Base-by-base conservation (phyloP, 2,888 invertebrate genomes). In the Venustoraphidia nigricollis region DNA sequence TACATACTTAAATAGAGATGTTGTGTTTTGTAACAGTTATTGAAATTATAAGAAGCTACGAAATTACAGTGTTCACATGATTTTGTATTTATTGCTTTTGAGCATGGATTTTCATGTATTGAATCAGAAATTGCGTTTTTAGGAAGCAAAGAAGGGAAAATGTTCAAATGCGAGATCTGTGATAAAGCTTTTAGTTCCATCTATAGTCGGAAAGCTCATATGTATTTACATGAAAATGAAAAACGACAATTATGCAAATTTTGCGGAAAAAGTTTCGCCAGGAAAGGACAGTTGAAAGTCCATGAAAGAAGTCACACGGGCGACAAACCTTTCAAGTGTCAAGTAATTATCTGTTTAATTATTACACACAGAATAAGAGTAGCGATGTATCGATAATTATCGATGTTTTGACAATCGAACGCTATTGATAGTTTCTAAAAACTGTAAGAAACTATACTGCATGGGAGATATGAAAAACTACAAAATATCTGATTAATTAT, bases 321-420 rank as follows among this genome's bases (percentile, higher is more conserved):
- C 11, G 66, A 67, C 51, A 72, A 72, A 51, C 72, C 72, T 3
- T 73, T 66, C 53, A 66, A 68, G 53, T 73, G 72, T 53, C 61
- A 66, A 53, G 66, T 67, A 54, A 48, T 41, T n/a, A 10, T 14
- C 11, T 38, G 1, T 5, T 38, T 38, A 27, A 27, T 6, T 27
- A 27, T 27, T 27, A 27, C 6, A 27, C 6, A 27, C 27, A 27
- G 27, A 27, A 27, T 27, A 27, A 6, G 5, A 27, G 27, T 27
- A 27, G 27, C 2, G 17, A 17, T 4, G 4, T 27, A 27, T 27
- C 27, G 27, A 27, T 6, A 27, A 17, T 17, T 17, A 17, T 17
- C 17, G 17, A 17, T 17, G 17, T 17, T 17, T 17, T n/a, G n/a
- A n/a, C n/a, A n/a, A n/a, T n/a, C n/a, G n/a, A n/a, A n/a, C n/a